phyloP scores from a whole-genome alignment of 2,888 invertebrate species.

The Oscheius onirici region DNA sequence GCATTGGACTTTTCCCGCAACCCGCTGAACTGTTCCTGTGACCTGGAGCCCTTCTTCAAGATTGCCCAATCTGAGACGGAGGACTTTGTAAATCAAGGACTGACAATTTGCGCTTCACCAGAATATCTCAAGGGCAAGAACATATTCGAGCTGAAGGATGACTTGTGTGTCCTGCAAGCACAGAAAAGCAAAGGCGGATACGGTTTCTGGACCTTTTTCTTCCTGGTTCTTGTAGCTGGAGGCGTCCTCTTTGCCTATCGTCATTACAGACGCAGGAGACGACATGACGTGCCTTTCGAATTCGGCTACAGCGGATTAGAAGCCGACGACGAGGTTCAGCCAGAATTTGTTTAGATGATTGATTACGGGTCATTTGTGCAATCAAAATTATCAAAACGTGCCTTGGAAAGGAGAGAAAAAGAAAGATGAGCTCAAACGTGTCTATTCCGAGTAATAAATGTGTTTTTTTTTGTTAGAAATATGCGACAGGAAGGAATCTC shows the following conservation, averaged over 20 bases:
- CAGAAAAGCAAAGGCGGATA: conserved; percentile 2
- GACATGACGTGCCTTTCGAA: conserved; percentile 21
- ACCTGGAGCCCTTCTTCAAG: conserved; percentile 10
- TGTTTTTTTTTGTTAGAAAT: no score
- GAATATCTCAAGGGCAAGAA: conserved; percentile 15
- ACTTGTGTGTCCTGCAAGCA: conserved; percentile 9
- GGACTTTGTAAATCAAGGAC: conserved; percentile 31
- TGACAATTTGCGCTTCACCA: conserved; percentile 22
- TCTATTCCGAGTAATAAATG: no score
- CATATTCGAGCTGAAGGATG: conserved; percentile 18
- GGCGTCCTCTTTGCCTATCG: conserved; percentile 29
- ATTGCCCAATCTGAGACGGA: background rate
- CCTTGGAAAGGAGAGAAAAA: no score
- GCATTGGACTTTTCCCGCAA: conserved; percentile 19
- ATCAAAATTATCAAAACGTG: background rate
- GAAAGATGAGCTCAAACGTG: background rate
- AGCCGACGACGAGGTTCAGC: conserved; percentile 27
- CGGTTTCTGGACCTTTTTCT: conserved; percentile 20
- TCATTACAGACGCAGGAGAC: conserved; percentile 4
- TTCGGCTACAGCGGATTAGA: conserved; percentile 32
- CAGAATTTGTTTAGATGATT: conserved; percentile 28
- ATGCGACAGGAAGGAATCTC: no score
- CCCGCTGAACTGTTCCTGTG: conserved; percentile 24
- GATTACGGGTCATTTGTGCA: background rate
- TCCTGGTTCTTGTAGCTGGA: conserved; percentile 5